Conservation (phyloP, 2,797 vertebrate genomes). For the Parotocinclus haroldoi region DNA sequence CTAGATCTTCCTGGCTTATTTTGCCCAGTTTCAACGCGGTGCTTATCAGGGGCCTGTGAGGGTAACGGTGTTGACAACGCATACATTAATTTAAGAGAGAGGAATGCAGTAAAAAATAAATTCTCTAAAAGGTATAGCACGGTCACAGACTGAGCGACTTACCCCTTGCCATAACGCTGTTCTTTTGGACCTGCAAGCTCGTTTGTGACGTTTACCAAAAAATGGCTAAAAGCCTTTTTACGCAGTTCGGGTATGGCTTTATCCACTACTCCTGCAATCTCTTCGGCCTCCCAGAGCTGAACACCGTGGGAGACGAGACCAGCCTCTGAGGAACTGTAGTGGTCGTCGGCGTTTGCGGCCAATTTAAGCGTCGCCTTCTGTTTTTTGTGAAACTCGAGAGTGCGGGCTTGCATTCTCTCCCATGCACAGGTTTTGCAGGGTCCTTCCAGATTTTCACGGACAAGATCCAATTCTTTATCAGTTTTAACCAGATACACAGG, state of each 20-base stretch:
- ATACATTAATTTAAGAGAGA: not conserved
- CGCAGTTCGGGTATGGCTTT: conserved; percentile 38
- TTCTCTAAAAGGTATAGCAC: not conserved
- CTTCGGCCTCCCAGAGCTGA: conserved; percentile 31
- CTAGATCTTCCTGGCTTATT: conserved; percentile 38
- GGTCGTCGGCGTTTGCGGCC: not conserved
- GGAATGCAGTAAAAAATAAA: not conserved
- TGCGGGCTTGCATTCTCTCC: conserved; percentile 49
- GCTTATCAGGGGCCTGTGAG: conserved; percentile 23
- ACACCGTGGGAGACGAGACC: not conserved
- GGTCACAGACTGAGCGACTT: conserved; percentile 24
- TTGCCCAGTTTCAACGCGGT: conserved; percentile 35
- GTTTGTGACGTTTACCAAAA: conserved; percentile 40
- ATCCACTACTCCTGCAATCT: conserved; percentile 29
- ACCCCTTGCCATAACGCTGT: conserved; percentile 27
- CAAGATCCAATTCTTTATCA: conserved; percentile 40
- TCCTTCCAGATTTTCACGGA: conserved; percentile 40
- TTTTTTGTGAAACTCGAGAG: conserved; percentile 44
- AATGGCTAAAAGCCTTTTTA: conserved; percentile 47
- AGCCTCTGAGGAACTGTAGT: not conserved
- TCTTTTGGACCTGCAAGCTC: conserved; percentile 30
- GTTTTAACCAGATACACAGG: conserved; percentile 46
- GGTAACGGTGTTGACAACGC: conserved; percentile 1
- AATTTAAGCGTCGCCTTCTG: conserved; percentile 21
- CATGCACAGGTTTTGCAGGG: conserved; percentile 54